Evolutionary conservation across 2,888 invertebrate species (phyloP).

Genomic region (Drosophila meridionalis): DNA sequence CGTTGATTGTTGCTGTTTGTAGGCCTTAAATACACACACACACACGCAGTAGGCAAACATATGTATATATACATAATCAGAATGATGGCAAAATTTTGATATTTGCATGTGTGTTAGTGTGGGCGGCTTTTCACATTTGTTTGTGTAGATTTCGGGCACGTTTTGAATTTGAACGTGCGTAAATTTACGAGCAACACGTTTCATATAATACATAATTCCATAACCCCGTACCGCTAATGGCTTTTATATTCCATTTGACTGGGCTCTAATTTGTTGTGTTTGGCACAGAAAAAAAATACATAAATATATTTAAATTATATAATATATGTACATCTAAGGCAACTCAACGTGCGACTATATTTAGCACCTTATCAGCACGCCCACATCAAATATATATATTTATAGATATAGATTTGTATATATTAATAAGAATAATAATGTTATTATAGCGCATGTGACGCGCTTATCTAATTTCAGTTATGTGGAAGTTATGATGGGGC

Average conservation of each 20-base stretch:
- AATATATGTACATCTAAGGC: constrained; percentile 3
- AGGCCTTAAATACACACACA: constrained; percentile 31
- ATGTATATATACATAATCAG: constrained; percentile 10
- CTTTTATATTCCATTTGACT: constrained; percentile 17
- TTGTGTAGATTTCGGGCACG: constrained; percentile 52
- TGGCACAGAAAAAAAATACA: constrained; percentile 7
- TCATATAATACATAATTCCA: constrained; percentile 3
- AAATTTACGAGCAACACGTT: constrained; percentile 66
- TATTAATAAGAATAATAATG: not conserved
- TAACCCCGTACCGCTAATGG: not conserved
- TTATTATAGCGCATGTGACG: constrained; percentile 41
- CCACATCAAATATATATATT: constrained; percentile 24
- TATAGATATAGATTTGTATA: constrained; percentile 25
- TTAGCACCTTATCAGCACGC: constrained; percentile 67
- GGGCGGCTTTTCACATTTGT: constrained; percentile 43
- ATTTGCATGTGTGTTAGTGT: constrained; percentile 48
- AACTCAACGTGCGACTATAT: constrained; percentile 17
- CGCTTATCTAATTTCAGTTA: constrained; percentile 37
- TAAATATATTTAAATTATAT: constrained; percentile 14
- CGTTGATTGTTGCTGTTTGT: constrained; percentile 42
- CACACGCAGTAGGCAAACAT: constrained; percentile 6
- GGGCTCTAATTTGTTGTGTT: constrained; percentile 45
- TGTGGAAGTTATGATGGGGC: constrained; percentile 19
- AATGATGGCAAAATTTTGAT: constrained; percentile 37
- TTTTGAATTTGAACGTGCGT: constrained; percentile 57